A percentile compares a stretch with the other conserved stretches of the same genome.
phyloP scores from a whole-genome alignment of 2,113 vertebrate species.

The Tachysurus vachellii region DNA sequence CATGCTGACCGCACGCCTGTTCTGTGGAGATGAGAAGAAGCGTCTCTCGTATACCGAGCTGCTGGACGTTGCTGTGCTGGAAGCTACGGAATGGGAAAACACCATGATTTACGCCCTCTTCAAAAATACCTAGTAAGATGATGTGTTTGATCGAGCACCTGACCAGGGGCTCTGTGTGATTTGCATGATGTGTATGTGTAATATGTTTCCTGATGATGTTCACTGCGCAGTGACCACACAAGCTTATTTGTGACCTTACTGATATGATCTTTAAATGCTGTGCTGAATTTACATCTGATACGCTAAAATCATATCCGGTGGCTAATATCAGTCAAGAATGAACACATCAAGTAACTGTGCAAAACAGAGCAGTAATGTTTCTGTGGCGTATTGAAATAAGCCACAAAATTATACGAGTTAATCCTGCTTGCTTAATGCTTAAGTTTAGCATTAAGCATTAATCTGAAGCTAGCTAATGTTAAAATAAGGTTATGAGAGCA shows the following conservation, averaged over 20 bases:
- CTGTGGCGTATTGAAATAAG: not conserved
- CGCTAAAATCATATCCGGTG: not conserved
- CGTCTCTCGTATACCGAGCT: constrained; percentile 60
- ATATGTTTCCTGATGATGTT: not conserved
- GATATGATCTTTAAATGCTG: not conserved
- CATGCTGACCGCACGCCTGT: constrained; percentile 65
- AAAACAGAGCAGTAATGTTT: not conserved
- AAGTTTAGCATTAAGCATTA: not conserved
- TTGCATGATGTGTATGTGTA: not conserved
- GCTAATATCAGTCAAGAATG: not conserved
- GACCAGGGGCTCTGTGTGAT: not conserved
- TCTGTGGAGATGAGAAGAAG: constrained; percentile 60
- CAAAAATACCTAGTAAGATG: constrained; percentile 70
- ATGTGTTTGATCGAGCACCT: not conserved
- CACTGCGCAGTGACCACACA: not conserved
- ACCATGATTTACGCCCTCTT: constrained; percentile 71
- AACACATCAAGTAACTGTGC: not conserved
- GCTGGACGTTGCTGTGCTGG: constrained; percentile 59
- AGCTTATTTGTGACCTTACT: not conserved
- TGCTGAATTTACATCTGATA: not conserved
- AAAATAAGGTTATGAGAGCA: not conserved
- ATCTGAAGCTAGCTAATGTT: not conserved
- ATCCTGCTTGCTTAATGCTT: not conserved
- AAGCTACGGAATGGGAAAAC: constrained; percentile 49
- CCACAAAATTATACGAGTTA: not conserved